Conservation (phyloP, 2,888 invertebrate genomes). For the Phlogophora meticulosa region DNA sequence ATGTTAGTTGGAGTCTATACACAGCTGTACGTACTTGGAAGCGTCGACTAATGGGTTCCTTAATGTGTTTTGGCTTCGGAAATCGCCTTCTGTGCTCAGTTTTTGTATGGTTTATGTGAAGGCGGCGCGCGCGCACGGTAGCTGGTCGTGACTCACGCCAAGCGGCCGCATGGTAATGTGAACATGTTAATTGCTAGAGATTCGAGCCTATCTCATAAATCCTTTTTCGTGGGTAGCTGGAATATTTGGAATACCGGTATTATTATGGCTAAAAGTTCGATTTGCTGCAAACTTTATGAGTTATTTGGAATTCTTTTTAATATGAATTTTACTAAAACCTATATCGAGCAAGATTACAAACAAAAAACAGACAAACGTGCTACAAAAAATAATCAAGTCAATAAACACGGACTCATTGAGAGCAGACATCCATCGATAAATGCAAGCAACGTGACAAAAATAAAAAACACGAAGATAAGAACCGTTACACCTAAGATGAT, state of each 20-base stretch:
- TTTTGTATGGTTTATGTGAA: conserved; percentile 50
- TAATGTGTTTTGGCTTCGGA: conserved; percentile 12
- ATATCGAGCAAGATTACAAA: background rate
- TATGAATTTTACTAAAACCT: background rate
- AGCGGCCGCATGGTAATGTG: conserved; percentile 70
- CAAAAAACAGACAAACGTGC: background rate
- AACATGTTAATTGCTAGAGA: conserved; percentile 82
- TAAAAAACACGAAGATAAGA: conserved; percentile 45
- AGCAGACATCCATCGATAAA: conserved; percentile 53
- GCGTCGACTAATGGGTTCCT: conserved; percentile 10
- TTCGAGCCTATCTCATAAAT: conserved; percentile 64
- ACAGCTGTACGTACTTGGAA: background rate
- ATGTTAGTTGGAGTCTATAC: background rate
- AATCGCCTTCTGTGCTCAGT: conserved; percentile 44
- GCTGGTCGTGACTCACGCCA: conserved; percentile 82
- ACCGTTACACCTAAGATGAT: conserved; percentile 38
- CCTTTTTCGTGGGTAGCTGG: conserved; percentile 45
- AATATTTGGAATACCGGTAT: conserved; percentile 19
- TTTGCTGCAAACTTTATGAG: background rate
- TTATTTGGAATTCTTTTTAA: background rate
- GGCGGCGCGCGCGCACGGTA: conserved; percentile 72
- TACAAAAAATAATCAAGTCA: background rate
- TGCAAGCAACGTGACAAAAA: conserved; percentile 37
- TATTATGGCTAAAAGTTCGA: conserved; percentile 6
- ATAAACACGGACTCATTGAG: conserved; percentile 9